A percentile compares a stretch with the other conserved stretches of the same genome.
phyloP scores from a whole-genome alignment of 2,888 invertebrate genomes.

The Apeira syringaria region DNA sequence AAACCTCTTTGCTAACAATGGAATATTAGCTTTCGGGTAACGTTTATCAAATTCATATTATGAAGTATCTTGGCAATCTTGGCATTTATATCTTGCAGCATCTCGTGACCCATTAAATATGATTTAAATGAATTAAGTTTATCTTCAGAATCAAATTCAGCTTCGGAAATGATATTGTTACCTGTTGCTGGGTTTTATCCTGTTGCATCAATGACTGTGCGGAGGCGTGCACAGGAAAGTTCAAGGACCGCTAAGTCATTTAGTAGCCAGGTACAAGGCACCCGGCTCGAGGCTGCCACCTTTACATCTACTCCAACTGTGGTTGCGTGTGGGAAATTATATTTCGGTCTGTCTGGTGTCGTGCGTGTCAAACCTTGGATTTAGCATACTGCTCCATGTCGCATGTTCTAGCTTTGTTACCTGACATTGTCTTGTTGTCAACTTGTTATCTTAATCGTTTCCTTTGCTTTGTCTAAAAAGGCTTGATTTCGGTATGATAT shows the following conservation, averaged over 20 bases:
- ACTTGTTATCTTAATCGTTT: no score
- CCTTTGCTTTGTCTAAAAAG: no score
- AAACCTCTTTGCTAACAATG: conserved; percentile 15
- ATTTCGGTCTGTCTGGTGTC: conserved; percentile 46
- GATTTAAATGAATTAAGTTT: conserved; percentile 23
- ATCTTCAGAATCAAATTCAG: conserved; percentile 10
- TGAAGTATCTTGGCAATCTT: conserved; percentile 25
- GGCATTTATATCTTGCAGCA: conserved; percentile 29
- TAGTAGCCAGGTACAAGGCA: conserved; percentile 60
- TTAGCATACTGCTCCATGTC: conserved; percentile 25
- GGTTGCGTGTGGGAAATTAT: conserved; percentile 55
- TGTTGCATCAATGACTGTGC: conserved; percentile 42
- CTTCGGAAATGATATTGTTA: conserved; percentile 11
- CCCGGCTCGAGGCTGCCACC: conserved; percentile 48
- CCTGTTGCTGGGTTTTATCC: conserved; percentile 34
- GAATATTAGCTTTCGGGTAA: conserved; percentile 9
- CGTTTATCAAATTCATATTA: conserved; percentile 12
- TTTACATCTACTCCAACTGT: conserved; percentile 45
- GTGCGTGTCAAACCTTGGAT: conserved; percentile 28
- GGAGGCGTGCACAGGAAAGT: conserved; percentile 45
- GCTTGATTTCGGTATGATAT: no score
- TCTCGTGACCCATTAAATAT: conserved; percentile 27
- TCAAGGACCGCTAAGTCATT: conserved; percentile 65
- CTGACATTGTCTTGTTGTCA: no score
- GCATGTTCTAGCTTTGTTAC: conserved; percentile 11